Base-by-base conservation (phyloP, 2,113 vertebrate genomes). In the Malurus cyaneus region DNA sequence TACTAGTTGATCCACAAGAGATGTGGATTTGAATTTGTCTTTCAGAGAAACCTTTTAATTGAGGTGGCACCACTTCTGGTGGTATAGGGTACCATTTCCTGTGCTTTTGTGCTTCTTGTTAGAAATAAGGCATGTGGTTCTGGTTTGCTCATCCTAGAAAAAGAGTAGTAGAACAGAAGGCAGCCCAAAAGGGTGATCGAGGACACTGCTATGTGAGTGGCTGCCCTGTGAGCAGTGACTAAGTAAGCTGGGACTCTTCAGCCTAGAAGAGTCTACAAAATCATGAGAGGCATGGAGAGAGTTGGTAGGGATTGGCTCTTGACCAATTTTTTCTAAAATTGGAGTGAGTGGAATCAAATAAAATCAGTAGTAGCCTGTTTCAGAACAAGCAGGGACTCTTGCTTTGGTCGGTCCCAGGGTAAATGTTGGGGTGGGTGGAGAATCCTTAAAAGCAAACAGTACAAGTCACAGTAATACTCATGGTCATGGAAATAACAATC, bases 381-480 rank as follows among this genome's bases (percentile, higher is more conserved):
- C 67, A 92, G 60, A 81, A 81, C 72, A 85, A 76, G 62, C 49
- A 80, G 59, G 65, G n/a, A 8, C 16, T 62, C 44, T 66, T 85
- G 42, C 50, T 95, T 72, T 94, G 60, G 52, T 70, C 92, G 80
- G 56, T 88, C 82, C 76, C 46, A 82, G 53, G 76, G 56, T 88
- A 73, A 88, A 52, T 78, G 49, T 64, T 95, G 91, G 79, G 54
- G 78, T 91, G 80, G 49, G 15, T 15, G 44, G 64, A 61, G 41
- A 91, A 85, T 94, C 79, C 83, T 77, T 96, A 96, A 69, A 95
- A 92, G 62, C 86, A 95, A 96, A 62, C 52, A 89, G 79, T 90
- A 85, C 69, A 19, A 92, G 90, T 69, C 57, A 65, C 87, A 44
- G 12, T 49, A 14, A 59, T 70, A 74, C 31, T 80, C 36, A 28